Evolutionary conservation across 2,113 vertebrate genomes (phyloP), one percentile per base, ranked within the genome.

Genomic region (Boulengeromyrus knoepffleri): DNA sequence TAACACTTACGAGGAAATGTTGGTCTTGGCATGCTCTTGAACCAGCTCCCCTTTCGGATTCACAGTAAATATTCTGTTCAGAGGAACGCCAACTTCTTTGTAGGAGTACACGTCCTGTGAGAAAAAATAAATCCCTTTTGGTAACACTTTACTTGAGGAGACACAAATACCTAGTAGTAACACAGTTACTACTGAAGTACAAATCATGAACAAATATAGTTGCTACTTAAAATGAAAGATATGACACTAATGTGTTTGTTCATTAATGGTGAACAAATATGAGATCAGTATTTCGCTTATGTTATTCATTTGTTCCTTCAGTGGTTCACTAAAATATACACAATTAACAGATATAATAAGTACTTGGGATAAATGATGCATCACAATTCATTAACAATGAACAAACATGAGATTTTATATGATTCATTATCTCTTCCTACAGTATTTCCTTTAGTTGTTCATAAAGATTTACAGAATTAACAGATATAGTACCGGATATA

Each of bases 41-140:
- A 99, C 97, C 42, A 99, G 96, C 91, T 99, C 98, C 85, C 99
- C 99, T 96, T 98, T 99, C 36, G 99, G 99, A 89, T 99, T 99
- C 31, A 99, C 98, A 0, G 99, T 99, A 93, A 99, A 99, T 94
- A 99, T 99, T 92, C 98, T 95, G 92, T 99, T 99, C 91, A 99
- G 92, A 47, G 97, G 97, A 89, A 99, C 99, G 0, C 99, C 98
- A 0, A 99, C 98, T 93, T 99, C 97, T 92, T 99, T 99, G 92
- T 99, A 99, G 0, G 99, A 98, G 93, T 96, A 99, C 7, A 99
- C 98, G 89, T 99, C 98, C 99, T 91, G 62, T 77, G 9, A 24
- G 21, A 56, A 21, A 53, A 56, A 50, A 83, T 62, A 62, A 52
- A 49, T 21, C 19, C 42, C 45, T 85, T 24, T 62, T 62, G 56